phyloP scores from a whole-genome alignment of 2,113 vertebrate genomes.

The Chascanopsetta lugubris region DNA sequence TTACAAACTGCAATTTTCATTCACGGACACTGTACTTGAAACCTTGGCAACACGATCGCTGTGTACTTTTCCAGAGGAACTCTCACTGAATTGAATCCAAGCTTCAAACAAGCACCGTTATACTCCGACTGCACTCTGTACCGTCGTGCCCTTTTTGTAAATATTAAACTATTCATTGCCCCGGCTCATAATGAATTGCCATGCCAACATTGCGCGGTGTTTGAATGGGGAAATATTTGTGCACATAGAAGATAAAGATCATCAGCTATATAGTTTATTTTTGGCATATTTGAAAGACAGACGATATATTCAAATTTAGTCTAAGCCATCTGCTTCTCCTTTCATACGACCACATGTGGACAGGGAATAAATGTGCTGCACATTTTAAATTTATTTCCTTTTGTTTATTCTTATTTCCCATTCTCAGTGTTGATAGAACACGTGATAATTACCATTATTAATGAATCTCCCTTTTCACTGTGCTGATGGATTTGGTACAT shows the following conservation, averaged over 20 bases:
- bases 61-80: neutral
- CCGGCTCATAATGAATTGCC: neutral
- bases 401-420: neutral
- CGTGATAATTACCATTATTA: too few species aligned
- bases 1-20: too few species aligned
- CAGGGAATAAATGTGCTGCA: too few species aligned
- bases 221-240: neutral
- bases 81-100: neutral
- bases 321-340: neutral
- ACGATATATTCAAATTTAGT: too few species aligned
- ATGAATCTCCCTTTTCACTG: too few species aligned
- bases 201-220: neutral
- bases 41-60: neutral
- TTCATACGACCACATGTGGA: neutral
- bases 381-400: neutral
- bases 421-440: too few species aligned
- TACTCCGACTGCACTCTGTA: neutral
- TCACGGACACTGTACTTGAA: constrained; percentile 6
- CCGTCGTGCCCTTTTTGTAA: neutral
- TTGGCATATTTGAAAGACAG: too few species aligned
- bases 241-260: neutral
- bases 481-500: too few species aligned
- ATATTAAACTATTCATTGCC: neutral
- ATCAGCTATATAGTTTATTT: too few species aligned
- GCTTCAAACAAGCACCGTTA: neutral